Conservation (phyloP, 2,113 vertebrate genomes). For the Leucoraja erinaceus region DNA sequence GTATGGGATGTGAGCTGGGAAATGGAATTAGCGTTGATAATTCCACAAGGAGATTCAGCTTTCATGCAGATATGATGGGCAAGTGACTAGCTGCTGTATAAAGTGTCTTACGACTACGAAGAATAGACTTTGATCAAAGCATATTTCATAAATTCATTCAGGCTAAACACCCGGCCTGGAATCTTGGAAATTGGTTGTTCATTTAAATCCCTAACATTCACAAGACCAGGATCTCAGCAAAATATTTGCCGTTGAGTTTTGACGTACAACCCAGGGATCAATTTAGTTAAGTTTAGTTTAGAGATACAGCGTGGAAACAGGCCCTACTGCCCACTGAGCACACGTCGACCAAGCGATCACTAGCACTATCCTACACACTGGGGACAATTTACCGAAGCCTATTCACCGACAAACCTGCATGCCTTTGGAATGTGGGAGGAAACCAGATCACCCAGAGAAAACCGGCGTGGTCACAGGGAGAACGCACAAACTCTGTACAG, state of each 20-base stretch:
- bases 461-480: too few relatives aligned
- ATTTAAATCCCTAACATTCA: not conserved
- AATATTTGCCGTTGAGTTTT: not conserved
- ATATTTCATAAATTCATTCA: slow-evolving; percentile 5
- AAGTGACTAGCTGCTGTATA: not conserved
- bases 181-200: not conserved
- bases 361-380: too few relatives aligned
- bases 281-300: too few relatives aligned
- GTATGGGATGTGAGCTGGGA: not conserved
- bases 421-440: too few relatives aligned
- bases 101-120: not conserved
- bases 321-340: too few relatives aligned
- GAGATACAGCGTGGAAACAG: too few relatives aligned
- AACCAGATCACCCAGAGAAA: too few relatives aligned
- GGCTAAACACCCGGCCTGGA: not conserved
- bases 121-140: not conserved
- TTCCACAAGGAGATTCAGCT: not conserved
- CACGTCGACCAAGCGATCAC: too few relatives aligned
- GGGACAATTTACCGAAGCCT: too few relatives aligned
- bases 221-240: not conserved
- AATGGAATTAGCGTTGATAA: not conserved
- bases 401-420: too few relatives aligned
- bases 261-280: not conserved
- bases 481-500: too few relatives aligned
- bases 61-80: not conserved